Evolutionary conservation across 2,797 vertebrate species (phyloP).

Genomic region (Cercopithecus diana): DNA sequence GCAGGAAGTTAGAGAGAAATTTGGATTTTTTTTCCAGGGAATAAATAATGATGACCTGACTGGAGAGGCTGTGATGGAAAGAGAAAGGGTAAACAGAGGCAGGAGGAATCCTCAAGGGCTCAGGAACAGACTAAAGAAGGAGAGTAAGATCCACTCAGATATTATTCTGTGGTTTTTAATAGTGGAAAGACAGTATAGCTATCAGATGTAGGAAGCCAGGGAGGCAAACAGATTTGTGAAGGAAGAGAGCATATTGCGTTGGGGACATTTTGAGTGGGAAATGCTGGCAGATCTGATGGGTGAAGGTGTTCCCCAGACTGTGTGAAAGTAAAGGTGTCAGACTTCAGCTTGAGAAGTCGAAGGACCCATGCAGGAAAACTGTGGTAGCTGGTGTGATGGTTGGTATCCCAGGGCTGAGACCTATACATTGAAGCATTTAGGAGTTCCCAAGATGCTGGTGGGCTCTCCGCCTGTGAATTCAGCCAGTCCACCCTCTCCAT

Average conservation of each 20-base stretch:
- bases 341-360: neutral
- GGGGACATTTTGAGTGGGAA: neutral
- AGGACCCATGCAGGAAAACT: neutral
- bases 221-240: neutral
- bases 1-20: neutral
- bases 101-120: neutral
- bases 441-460: neutral
- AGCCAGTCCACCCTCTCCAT: neutral
- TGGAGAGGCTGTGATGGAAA: neutral
- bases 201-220: neutral
- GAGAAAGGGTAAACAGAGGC: neutral
- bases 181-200: neutral
- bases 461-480: neutral
- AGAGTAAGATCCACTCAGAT: neutral
- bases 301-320: neutral
- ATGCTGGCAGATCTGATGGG: neutral
- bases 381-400: neutral
- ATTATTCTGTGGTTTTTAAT: neutral
- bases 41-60: neutral
- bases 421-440: neutral
- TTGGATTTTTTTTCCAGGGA: neutral
- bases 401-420: neutral
- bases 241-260: neutral
- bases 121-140: neutral
- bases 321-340: neutral